Evolutionary conservation across 1,140 invertebrate species (phyloP), one percentile per base, ranked within the genome.

Genomic region (Argopecten irradians): DNA sequence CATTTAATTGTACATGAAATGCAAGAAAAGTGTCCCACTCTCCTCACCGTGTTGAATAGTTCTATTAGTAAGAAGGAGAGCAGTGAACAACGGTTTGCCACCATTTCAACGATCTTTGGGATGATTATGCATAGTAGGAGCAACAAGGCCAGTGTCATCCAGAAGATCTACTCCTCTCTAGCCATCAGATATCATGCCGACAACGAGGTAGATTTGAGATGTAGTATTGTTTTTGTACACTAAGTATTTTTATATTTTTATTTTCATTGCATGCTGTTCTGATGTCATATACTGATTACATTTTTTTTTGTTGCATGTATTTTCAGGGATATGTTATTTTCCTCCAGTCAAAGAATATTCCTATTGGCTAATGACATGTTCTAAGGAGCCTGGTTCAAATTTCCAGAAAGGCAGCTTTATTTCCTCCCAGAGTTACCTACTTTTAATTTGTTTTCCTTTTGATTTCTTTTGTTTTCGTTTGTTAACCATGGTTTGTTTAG

Each of bases 101-200:
- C 43, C 19, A 46, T 46, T 46, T 5, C 1, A 2, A 46, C 43
- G 1, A 46, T 46, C 1, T 46, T 19, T 19, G 43, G 43, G 2
- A 46, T 46, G 19, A 11, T 46, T 2, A 46, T 46, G 43, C 43
- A 46, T 14, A 46, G 43, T 46, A 11, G 43, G 2, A 46, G 43
- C 43, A 46, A 46, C 22, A 46, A 46, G 43, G 43, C 43, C 43
- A 46, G 43, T 46, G 43, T 19, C 1, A 19, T 86, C 7, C 86
- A 86, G 46, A 71, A 41, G 34, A 3, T 86, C 0, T 41, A 35
- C 19, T 34, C 86, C 13, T 36, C 35, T 1, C 86, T 86, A 13
- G 22, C 43, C 34, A 14, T 82, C 9, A 43, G 41, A 71, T 82
- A 71, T 22, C 43, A 86, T 82, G 86, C 86, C 82, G 46, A 86